A percentile compares a stretch with the other conserved stretches of the same genome.
phyloP scores from a whole-genome alignment of 2,113 vertebrate genomes.

The Vicugna pacos region DNA sequence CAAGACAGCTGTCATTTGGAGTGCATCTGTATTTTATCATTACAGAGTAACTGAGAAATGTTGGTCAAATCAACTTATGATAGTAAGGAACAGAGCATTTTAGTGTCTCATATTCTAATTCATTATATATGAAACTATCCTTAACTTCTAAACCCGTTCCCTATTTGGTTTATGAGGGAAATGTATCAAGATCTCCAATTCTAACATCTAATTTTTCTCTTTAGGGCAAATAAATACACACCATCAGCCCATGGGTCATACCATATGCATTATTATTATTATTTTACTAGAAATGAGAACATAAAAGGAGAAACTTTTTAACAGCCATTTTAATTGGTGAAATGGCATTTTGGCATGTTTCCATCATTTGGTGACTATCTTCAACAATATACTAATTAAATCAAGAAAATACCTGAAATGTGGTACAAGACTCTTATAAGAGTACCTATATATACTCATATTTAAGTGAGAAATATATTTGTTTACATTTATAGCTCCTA shows the following conservation, averaged over 20 bases:
- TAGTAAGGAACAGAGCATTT: not conserved
- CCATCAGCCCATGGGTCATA: not conserved
- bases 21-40: not conserved
- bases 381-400: not conserved
- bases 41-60: not conserved
- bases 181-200: not conserved
- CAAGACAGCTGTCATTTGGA: not conserved
- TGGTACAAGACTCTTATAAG: not conserved
- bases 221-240: not conserved
- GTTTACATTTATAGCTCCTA: not conserved
- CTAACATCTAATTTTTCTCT: not conserved
- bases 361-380: not conserved
- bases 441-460: not conserved
- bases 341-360: not conserved
- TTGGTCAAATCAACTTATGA: not conserved
- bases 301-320: not conserved
- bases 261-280: not conserved
- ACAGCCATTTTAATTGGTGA: constrained; percentile 5
- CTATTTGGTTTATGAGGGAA: not conserved
- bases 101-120: constrained; percentile 2
- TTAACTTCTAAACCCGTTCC: not conserved
- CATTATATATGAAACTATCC: not conserved
- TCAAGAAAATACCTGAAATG: not conserved
- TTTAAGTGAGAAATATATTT: constrained; percentile 12
- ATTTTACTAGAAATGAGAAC: not conserved